Conservation (phyloP, 2,113 vertebrate genomes). For the Hystrix brachyura region DNA sequence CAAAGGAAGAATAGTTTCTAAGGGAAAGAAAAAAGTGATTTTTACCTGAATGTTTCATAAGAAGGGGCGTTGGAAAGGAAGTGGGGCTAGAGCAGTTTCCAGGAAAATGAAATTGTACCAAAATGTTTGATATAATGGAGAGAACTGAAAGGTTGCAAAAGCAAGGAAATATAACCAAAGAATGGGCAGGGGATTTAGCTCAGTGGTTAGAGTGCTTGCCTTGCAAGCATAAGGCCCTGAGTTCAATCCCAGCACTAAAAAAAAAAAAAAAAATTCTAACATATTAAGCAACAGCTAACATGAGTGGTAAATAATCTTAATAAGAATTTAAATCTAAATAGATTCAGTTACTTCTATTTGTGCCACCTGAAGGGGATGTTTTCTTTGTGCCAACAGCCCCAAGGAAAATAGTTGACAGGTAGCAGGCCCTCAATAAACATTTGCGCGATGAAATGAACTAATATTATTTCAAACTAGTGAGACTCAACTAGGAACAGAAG, state of each 20-base stretch:
- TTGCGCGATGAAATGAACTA: not conserved
- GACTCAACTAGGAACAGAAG: not conserved
- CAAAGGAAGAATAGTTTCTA: not conserved
- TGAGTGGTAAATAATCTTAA: not conserved
- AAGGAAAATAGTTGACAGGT: not conserved
- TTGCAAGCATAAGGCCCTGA: not conserved
- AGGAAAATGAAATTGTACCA: slow-evolving; percentile 2
- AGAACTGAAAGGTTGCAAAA: not conserved
- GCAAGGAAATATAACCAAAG: slow-evolving; percentile 15
- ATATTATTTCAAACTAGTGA: not conserved
- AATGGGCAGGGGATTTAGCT: too few relatives aligned
- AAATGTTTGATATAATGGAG: slow-evolving; percentile 18
- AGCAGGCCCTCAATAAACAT: not conserved
- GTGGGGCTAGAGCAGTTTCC: not conserved
- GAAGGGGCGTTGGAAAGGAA: not conserved
- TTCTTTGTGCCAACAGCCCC: not conserved
- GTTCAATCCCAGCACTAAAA: not conserved
- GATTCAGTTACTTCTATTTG: not conserved
- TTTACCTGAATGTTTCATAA: not conserved
- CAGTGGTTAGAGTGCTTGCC: too few relatives aligned
- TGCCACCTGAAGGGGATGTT: not conserved
- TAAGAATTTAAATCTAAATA: slow-evolving; percentile 19
- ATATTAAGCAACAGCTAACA: not conserved
- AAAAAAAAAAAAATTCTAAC: not conserved
- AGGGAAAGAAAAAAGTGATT: not conserved